Evolutionary conservation across 2,113 vertebrate genomes (phyloP).

Genomic region (Notiomystis cincta): DNA sequence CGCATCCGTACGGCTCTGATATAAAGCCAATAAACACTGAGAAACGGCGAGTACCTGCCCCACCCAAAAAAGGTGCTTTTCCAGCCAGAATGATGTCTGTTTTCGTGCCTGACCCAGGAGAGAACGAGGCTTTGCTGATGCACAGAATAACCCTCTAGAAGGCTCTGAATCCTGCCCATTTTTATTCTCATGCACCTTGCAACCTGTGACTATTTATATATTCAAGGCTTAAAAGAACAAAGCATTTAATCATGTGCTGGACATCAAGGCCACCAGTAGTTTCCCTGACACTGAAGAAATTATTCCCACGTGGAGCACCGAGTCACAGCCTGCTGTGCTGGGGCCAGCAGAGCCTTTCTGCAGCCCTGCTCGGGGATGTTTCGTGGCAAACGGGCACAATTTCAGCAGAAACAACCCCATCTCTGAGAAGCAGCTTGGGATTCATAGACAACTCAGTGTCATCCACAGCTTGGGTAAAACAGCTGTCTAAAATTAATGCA

Average conservation of each 20-base stretch:
- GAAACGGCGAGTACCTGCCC: background rate
- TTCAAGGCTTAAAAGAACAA: background rate
- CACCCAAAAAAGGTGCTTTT: background rate
- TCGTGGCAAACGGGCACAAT: background rate
- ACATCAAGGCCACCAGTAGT: background rate
- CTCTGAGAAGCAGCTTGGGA: background rate
- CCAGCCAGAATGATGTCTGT: background rate
- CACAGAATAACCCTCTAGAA: background rate
- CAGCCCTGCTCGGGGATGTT: background rate
- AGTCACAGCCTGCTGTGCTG: background rate
- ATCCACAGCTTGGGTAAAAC: background rate
- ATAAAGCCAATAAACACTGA: rapidly evolving
- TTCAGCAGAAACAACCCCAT: background rate
- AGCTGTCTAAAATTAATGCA: background rate
- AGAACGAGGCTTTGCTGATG: background rate
- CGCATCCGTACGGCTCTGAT: rapidly evolving
- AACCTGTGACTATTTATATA: background rate
- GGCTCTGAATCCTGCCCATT: background rate
- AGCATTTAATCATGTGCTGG: background rate
- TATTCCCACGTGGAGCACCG: rapidly evolving
- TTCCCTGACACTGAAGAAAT: background rate
- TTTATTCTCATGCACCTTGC: background rate
- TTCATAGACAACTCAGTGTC: background rate
- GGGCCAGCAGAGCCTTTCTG: background rate
- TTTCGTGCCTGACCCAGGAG: background rate